Evolutionary conservation across 2,797 vertebrate species (phyloP).

Genomic region (Tadarida brasiliensis): DNA sequence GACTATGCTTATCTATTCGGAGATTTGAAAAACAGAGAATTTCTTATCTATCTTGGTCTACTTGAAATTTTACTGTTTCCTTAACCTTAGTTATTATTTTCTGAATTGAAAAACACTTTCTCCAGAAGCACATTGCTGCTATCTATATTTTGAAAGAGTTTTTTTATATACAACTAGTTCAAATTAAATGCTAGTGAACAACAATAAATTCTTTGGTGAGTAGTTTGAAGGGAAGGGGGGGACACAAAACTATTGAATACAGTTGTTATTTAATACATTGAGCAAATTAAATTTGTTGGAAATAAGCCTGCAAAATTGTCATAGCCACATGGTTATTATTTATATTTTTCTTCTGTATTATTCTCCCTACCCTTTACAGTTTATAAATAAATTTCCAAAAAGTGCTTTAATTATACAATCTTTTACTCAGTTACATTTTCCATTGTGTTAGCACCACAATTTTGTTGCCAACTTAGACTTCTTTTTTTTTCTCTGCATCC

Average conservation of each 20-base stretch:
- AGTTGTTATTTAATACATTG: not conserved
- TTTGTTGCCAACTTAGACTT: not conserved
- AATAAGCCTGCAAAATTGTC: not conserved
- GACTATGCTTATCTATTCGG: not conserved
- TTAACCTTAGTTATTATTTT: conserved; percentile 61
- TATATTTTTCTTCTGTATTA: not conserved
- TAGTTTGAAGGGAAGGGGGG: conserved; percentile 36
- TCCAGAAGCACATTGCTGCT: conserved; percentile 13
- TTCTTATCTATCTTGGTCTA: conserved; percentile 21
- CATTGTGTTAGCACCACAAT: not conserved
- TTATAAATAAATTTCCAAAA: not conserved
- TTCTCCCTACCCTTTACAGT: not conserved
- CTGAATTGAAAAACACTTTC: conserved; percentile 5
- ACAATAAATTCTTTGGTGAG: conserved; percentile 29
- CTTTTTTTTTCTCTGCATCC: not conserved
- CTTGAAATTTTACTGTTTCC: conserved; percentile 16
- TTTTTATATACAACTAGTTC: not conserved
- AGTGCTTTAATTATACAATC: not conserved
- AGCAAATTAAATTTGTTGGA: conserved; percentile 6
- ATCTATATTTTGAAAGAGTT: conserved; percentile 50
- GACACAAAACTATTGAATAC: not conserved
- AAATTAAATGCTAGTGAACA: conserved; percentile 55
- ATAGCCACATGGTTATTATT: not conserved
- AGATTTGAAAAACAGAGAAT: not conserved
- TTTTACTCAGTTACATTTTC: conserved; percentile 31